phyloP scores from a whole-genome alignment of 2,888 invertebrate genomes.

The Stenoptilia bipunctidactyla region DNA sequence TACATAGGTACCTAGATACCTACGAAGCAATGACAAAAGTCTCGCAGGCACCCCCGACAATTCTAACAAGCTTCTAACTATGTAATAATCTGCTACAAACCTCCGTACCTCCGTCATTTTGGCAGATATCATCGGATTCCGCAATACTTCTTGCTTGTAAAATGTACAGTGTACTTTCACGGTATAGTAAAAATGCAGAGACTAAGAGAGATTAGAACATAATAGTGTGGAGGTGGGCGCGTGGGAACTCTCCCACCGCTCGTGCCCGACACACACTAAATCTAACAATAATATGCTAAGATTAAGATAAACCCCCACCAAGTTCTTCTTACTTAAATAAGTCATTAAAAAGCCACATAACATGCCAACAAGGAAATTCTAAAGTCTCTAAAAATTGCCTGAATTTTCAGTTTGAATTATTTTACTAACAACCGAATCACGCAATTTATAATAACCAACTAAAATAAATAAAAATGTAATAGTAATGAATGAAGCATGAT shows the following conservation, averaged over 20 bases:
- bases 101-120: neutral
- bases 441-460: too few species aligned
- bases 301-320: constrained; percentile 41
- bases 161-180: constrained; percentile 59
- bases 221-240: constrained; percentile 67
- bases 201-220: constrained; percentile 66
- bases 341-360: constrained; percentile 30
- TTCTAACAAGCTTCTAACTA: too few species aligned
- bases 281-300: constrained; percentile 60
- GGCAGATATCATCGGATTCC: constrained; percentile 19
- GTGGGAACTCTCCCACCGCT: constrained; percentile 70
- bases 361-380: constrained; percentile 2
- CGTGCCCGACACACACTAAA: constrained; percentile 58
- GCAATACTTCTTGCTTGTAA: constrained; percentile 47
- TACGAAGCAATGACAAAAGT: too few species aligned
- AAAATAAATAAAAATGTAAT: neutral
- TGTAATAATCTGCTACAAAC: too few species aligned
- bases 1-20: too few species aligned
- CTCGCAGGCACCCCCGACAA: too few species aligned
- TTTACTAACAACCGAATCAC: too few species aligned
- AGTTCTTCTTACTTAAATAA: constrained; percentile 24
- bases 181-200: constrained; percentile 62
- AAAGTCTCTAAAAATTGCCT: too few species aligned
- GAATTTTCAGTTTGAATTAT: too few species aligned
- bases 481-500: neutral